Base-by-base conservation (phyloP, 2,888 invertebrate genomes). In the Meghimatium bilineatum region DNA sequence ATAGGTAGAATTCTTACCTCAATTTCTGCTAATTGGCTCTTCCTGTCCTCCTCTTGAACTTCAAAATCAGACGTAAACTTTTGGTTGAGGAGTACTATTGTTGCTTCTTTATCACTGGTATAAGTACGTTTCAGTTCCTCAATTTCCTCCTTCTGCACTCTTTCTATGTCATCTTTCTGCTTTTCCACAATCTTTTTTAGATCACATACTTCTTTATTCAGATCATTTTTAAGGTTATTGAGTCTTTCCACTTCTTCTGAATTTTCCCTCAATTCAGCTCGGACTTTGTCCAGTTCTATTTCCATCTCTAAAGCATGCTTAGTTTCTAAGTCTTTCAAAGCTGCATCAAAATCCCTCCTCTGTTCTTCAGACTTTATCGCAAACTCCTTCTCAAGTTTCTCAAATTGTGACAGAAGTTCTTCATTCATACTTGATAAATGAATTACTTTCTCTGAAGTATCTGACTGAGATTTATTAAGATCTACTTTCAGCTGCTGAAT, bases 41-140 rank as follows among this genome's bases (percentile, higher is more conserved):
- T 76, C 20, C 44, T 44, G 36, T 86, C 77, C 36, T 83, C 83
- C 32, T 94, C 89, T 29, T 93, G 90, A 26, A 89, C 88, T 75
- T 79, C 85, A 36, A 90, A 77, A 36, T 87, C 86, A 49, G 84
- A 83, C 76, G 87, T 69, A 77, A 88, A 86, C 78, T 91, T 91
- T n/a, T 87, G 84, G 63, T 87, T 86, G 12, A 88, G 69, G 78
- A 87, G 88, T 81, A 90, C 90, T n/a, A 88, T 76, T 77, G 90
- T 90, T 38, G 90, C 89, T 82, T 90, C 91, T 71, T 90, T 82
- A 84, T 89, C 91, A 56, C 90, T 85, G 72, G 85, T 82, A 85
- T 88, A 87, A 72, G 87, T 87, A 34, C 85, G 86, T 36, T 84
- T 49, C 0, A 94, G 87, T 32, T 87, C 86, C 20, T 87, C 83